These are phyloP conservation scores for Hormaphis cornu DNA, from an alignment of 1,140 invertebrate species.

Conservation along the genomic window DNA sequence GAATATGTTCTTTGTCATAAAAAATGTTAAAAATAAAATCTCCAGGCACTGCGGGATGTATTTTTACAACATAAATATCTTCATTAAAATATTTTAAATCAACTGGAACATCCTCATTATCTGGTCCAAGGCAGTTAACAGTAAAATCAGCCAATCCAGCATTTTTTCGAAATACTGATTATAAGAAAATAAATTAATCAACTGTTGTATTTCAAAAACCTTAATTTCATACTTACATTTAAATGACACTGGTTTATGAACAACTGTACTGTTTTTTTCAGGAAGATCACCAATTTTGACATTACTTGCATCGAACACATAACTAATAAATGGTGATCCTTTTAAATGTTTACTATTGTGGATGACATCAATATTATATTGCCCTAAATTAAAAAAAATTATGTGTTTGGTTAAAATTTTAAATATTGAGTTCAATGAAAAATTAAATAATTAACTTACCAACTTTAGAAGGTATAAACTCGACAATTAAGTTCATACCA, in stretches of 20 bases:
- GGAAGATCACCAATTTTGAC: slow-evolving; percentile 62
- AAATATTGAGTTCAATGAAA: slow-evolving; percentile 9
- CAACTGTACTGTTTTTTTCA: slow-evolving; percentile 60
- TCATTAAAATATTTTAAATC: slow-evolving; percentile 66
- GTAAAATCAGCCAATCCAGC: slow-evolving; percentile 85
- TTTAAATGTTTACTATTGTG: slow-evolving; percentile 81
- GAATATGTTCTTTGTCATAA: slow-evolving; percentile 64
- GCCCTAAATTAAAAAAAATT: slow-evolving; percentile 45
- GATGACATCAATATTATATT: slow-evolving; percentile 75
- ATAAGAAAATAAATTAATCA: not conserved
- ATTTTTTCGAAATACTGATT: slow-evolving; percentile 69
- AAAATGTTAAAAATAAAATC: slow-evolving; percentile 80
- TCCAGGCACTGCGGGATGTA: slow-evolving; percentile 76
- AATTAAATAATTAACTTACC: slow-evolving; percentile 43
- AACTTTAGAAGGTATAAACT: slow-evolving; percentile 75
- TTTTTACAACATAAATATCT: slow-evolving; percentile 66
- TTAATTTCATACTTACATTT: slow-evolving; percentile 53
- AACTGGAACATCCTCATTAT: slow-evolving; percentile 75
- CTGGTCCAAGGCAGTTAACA: slow-evolving; percentile 76
- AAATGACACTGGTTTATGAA: slow-evolving; percentile 74
- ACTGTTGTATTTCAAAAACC: not conserved
- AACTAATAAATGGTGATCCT: slow-evolving; percentile 93
- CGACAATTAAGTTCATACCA: slow-evolving; percentile 72
- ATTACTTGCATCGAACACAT: slow-evolving; percentile 84
- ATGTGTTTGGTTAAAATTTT: not conserved